Evolutionary conservation across 2,797 vertebrate species (phyloP), one percentile per base, ranked within the genome.

Genomic region (Peromyscus attwateri): DNA sequence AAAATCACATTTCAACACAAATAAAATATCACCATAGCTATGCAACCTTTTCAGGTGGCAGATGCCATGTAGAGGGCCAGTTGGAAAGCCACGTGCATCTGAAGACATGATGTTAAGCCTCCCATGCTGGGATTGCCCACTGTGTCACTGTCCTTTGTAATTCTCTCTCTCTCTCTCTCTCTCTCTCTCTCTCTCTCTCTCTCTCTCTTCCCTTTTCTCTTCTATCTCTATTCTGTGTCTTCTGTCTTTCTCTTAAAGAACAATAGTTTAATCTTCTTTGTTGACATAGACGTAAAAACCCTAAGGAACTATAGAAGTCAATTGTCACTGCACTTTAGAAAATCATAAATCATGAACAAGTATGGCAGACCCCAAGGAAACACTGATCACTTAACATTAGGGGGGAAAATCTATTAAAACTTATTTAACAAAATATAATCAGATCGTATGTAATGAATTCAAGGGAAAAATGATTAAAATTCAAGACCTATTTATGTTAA

Each of bases 401-500:
- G 16, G 25, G 19, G 55, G 62, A 85, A 71, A 71, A 87, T 40
- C 68, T 29, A 40, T 87, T 71, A 71, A 55, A 87, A 71, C 21
- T 87, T 37, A 71, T 87, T 87, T 87, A 87, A 71, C 68, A 73
- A 71, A 71, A 73, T 57, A 57, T 87, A 29, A 55, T 87, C 49
- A 55, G 23, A 71, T 37, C 66, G 27, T 87, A 23, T 11, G 37
- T 73, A 55, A 71, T 57, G 8, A 73, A 55, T 71, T 57, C 13
- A 52, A 73, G 4, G 37, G 40, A 87, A 19, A 14, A 87, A 27
- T 57, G 23, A 71, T 71, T 71, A 73, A 87, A 71, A 71, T 73
- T n/a, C 23, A 87, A 71, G 46, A 87, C 23, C 23, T 10, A 71
- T 37, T 37, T 70, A 55, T 87, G 4, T 29, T n/a, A 52, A 85